phyloP scores from a whole-genome alignment of 2,113 vertebrate species.

The Orthonyx spaldingii region DNA sequence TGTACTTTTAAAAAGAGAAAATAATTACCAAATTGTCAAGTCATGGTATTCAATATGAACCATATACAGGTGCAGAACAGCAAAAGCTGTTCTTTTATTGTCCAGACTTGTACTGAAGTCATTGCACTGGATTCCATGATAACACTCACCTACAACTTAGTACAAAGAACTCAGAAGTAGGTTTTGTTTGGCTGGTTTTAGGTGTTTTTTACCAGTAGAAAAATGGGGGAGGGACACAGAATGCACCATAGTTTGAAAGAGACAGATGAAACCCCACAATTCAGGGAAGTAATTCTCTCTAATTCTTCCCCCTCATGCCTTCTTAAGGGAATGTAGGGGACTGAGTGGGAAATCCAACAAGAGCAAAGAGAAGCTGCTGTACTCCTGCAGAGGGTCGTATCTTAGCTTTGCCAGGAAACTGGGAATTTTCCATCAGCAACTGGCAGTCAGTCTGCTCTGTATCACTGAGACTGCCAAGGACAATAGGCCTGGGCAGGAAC shows the following conservation, averaged over 20 bases:
- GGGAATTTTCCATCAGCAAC: conserved; percentile 38
- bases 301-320: background rate
- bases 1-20: background rate
- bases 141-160: background rate
- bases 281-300: background rate
- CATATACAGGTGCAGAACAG: background rate
- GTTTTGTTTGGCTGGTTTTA: background rate
- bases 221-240: background rate
- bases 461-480: background rate
- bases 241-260: background rate
- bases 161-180: background rate
- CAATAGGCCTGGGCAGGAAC: conserved; percentile 4
- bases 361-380: background rate
- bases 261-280: background rate
- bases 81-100: background rate
- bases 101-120: background rate
- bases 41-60: background rate
- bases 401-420: background rate
- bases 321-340: background rate
- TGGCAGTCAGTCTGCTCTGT: conserved; percentile 10
- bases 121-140: background rate
- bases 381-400: background rate
- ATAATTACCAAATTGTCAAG: background rate
- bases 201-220: background rate
- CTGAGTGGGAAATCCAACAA: background rate